Conservation (phyloP, 2,113 vertebrate species). For the Lanius collurio region DNA sequence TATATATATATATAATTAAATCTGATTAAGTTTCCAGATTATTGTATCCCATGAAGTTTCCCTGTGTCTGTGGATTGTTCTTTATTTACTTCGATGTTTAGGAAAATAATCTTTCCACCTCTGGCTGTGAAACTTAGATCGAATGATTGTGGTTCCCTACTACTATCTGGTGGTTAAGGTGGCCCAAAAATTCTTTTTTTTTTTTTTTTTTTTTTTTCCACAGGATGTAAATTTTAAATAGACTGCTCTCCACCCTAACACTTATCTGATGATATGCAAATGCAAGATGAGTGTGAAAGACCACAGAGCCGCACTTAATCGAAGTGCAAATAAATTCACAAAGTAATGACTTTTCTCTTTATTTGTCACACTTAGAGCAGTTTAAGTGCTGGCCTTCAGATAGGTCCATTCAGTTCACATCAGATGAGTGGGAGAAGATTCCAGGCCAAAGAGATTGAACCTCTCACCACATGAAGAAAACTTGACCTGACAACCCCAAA, state of each 20-base stretch:
- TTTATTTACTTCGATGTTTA: neutral
- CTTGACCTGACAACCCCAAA: slow-evolving; percentile 31
- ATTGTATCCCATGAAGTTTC: neutral
- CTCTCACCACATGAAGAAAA: slow-evolving; percentile 6
- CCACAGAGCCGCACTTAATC: neutral
- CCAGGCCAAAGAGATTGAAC: neutral
- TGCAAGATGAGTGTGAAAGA: neutral
- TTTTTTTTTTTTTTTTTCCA: neutral
- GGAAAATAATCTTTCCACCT: neutral
- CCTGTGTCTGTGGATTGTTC: neutral
- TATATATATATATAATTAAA: no score
- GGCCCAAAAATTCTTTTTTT: neutral
- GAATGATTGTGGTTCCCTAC: neutral
- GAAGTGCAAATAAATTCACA: neutral
- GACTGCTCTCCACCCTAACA: neutral
- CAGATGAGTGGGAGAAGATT: slow-evolving; percentile 10
- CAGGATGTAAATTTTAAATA: neutral
- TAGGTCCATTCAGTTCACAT: neutral
- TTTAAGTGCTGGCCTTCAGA: neutral
- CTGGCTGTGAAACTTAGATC: neutral
- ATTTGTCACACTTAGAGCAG: neutral
- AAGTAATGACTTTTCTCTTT: neutral
- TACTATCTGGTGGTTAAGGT: neutral
- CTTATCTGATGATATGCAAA: neutral
- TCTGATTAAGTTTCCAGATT: neutral